Conservation (phyloP, 2,113 vertebrate species). For the Sander lucioperca region DNA sequence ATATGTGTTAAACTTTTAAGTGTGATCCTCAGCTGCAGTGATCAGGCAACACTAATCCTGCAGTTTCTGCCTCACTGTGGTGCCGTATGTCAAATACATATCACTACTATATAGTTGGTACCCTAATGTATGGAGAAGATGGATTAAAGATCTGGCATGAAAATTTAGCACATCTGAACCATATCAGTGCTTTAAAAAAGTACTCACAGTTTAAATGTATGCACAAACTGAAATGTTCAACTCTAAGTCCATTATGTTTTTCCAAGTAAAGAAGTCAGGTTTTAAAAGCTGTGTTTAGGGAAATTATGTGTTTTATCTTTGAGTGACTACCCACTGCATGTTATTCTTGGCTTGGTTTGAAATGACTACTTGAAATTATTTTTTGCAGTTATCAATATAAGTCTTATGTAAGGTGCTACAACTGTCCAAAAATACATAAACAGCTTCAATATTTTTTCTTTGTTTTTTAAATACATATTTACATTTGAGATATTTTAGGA, state of each 20-base stretch:
- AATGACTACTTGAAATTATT: conserved; percentile 19
- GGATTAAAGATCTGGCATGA: neutral
- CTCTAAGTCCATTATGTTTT: conserved; percentile 1
- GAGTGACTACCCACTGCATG: conserved; percentile 72
- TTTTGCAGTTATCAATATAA: neutral
- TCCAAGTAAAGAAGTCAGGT: conserved; percentile 6
- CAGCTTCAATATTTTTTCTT: neutral
- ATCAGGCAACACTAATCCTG: conserved; percentile 5
- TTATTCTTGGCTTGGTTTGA: conserved; percentile 49
- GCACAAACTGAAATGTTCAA: conserved; percentile 22
- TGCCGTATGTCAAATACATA: conserved; percentile 4
- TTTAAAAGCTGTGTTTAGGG: conserved; percentile 46
- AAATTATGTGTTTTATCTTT: conserved; percentile 57
- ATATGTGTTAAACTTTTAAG: conserved; percentile 20
- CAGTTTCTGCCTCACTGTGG: conserved; percentile 24
- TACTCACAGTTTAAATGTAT: conserved; percentile 17
- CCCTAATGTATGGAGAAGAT: neutral
- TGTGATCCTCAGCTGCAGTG: conserved; percentile 19
- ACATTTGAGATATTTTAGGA: neutral
- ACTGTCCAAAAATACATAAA: conserved; percentile 34
- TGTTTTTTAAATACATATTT: neutral
- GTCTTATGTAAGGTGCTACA: neutral
- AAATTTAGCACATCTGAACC: conserved; percentile 4
- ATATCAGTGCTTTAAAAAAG: conserved; percentile 20
- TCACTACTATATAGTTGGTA: neutral